Conservation (phyloP, 2,888 invertebrate species). For the Harpalus rufipes region DNA sequence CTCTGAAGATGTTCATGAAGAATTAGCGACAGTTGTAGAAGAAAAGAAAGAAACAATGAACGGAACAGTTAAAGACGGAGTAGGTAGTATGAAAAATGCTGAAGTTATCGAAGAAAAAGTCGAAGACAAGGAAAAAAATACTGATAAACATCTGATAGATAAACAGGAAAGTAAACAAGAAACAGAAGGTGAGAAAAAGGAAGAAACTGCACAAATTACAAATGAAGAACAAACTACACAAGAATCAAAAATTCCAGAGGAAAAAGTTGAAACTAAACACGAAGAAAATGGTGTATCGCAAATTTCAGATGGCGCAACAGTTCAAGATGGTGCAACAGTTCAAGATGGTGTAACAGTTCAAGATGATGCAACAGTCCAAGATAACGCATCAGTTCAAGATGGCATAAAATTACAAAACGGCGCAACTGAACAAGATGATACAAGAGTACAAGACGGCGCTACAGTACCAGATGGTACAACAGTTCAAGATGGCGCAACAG, state of each 20-base stretch:
- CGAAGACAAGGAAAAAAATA: too few species aligned
- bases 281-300: background rate
- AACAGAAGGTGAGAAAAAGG: too few species aligned
- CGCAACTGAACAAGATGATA: background rate
- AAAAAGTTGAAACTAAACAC: background rate
- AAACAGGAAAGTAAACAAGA: too few species aligned
- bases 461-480: slow-evolving; percentile 44
- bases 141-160: too few species aligned
- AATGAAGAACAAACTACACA: background rate
- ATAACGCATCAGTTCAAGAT: too few species aligned
- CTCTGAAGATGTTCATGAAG: slow-evolving; percentile 74
- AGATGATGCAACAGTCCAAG: background rate
- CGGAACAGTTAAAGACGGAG: slow-evolving; percentile 57
- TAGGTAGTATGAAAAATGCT: slow-evolving; percentile 48
- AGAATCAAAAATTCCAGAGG: background rate
- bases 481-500: slow-evolving; percentile 53
- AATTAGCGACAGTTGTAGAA: slow-evolving; percentile 74
- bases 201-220: too few species aligned
- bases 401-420: background rate
- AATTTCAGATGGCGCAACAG: background rate
- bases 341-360: slow-evolving; percentile 23
- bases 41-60: slow-evolving; percentile 69
- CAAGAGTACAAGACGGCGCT: background rate
- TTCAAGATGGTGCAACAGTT: slow-evolving; percentile 57
- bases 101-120: slow-evolving; percentile 60